Evolutionary conservation across 2,888 invertebrate genomes (phyloP), one percentile per base, ranked within the genome.

Genomic region (Allophyes oxyacanthae): DNA sequence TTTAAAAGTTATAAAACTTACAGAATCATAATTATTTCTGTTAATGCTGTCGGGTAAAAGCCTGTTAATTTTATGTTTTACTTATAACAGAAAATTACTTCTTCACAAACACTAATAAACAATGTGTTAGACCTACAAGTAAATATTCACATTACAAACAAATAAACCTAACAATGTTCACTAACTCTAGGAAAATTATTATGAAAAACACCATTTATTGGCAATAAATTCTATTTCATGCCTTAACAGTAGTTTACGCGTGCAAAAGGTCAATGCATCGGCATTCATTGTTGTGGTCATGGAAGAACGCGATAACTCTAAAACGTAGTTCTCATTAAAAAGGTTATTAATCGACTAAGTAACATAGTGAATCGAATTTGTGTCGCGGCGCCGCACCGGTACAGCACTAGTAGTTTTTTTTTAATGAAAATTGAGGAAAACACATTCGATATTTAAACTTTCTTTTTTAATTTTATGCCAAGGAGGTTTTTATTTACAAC

Each of bases 191-290:
- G 49, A 53, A 70, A 51, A 58, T 48, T 33, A 41, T 53, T 0
- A 46, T 51, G 57, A 52, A 72, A 63, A 59, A 32, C 43, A 10
- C 43, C 42, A 60, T 58, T 59, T 64, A 72, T 49, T 41, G 43
- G 36, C 54, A 11, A 56, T 67, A 59, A 60, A 61, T 55, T 64
- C 41, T 64, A 64, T 67, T 75, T 67, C 58, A 59, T 54, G 14
- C 54, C 30, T 41, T 58, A 58, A 58, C 53, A 55, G 64, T 56
- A 55, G 62, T 62, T 56, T 45, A 68, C 64, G 48, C 68, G 46
- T 72, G 72, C 64, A 61, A 67, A 64, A 68, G 78, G 78, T 78
- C 78, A 76, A 72, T 64, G 77, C 52, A 74, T 75, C 49, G 42
- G 28, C 49, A 36, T 26, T 65, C 71, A 75, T 78, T 78, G 77